These are phyloP conservation scores for Zophobas morio DNA, from an alignment of 1,140 invertebrate species.

Conservation along the genomic window DNA sequence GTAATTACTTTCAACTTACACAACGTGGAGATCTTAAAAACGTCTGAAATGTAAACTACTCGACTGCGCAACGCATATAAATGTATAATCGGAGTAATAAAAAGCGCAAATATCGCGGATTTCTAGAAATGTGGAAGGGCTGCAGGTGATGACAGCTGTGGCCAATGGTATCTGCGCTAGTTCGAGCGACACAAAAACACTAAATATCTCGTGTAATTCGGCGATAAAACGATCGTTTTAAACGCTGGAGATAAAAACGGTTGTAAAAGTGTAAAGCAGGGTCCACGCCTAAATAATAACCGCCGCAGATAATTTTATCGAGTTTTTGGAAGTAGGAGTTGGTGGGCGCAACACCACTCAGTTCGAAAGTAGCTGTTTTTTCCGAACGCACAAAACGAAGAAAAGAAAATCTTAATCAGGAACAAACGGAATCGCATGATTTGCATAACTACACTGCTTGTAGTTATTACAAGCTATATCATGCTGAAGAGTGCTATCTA, in stretches of 20 bases:
- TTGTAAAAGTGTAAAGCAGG: neutral
- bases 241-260: neutral
- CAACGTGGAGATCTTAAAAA: constrained; percentile 20
- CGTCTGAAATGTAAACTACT: constrained; percentile 26
- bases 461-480: constrained; percentile 28
- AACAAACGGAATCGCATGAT: constrained; percentile 28
- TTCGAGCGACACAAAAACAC: neutral
- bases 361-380: constrained; percentile 8
- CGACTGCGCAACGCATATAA: constrained; percentile 31
- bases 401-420: constrained; percentile 12
- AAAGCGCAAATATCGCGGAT: constrained; percentile 26
- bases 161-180: neutral
- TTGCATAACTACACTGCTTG: constrained; percentile 28
- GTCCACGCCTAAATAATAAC: constrained; percentile 14
- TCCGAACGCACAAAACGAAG: neutral
- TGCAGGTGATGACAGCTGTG: neutral
- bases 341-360: constrained; percentile 7
- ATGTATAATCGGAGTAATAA: constrained; percentile 26
- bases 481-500: constrained; percentile 21
- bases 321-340: constrained; percentile 3
- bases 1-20: constrained; percentile 27
- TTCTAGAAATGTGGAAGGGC: constrained; percentile 12
- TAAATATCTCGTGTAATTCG: constrained; percentile 13
- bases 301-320: constrained; percentile 14
- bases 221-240: neutral